Evolutionary conservation across 2,888 invertebrate species (phyloP), one percentile per base, ranked within the genome.

Genomic region (Poecilus cupreus): DNA sequence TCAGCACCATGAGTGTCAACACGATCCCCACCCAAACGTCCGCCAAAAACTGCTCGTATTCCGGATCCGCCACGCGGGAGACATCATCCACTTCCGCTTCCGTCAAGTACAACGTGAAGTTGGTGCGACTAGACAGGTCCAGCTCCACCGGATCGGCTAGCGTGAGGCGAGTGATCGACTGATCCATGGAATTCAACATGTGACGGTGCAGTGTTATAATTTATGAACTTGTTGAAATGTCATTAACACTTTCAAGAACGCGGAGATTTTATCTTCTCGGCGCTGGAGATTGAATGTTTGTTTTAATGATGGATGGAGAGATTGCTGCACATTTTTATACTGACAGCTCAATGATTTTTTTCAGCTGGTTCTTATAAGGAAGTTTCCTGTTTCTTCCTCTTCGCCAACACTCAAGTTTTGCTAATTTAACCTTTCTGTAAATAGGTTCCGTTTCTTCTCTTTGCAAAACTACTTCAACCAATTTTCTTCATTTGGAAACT

Each of bases 11-110:
- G 51, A 93, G 87, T 32, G 92, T 92, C 13, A 93, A 87, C 16
- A 92, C 92, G 51, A 92, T 90, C 5, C 92, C 92, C 70, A 93
- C 91, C 93, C 93, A 93, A 77, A 93, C 91, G 85, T 93, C 93
- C 77, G 92, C 91, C 81, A 92, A 88, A 82, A 92, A 91, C 82
- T 91, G 90, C 80, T 92, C 91, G 84, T 92, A 91, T 83, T 91
- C 91, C 4, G 88, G 89, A 83, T 91, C 91, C 0, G 83, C 77
- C 54, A 83, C 82, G 8, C 84, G 72, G 8, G 85, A 78, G 5
- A 83, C 77, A 26, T 85, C 84, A 16, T 85, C 85, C 37, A 84
- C 84, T 43, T 84, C 83, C 83, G 83, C 83, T 11, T 85, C 83
- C 3, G 84, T 82, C 13, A 86, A 83, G 22, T 86, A 82, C 24